These are phyloP conservation scores for Macrobrachium nipponense DNA, from an alignment of 1,140 invertebrate genomes.

Conservation along the genomic window DNA sequence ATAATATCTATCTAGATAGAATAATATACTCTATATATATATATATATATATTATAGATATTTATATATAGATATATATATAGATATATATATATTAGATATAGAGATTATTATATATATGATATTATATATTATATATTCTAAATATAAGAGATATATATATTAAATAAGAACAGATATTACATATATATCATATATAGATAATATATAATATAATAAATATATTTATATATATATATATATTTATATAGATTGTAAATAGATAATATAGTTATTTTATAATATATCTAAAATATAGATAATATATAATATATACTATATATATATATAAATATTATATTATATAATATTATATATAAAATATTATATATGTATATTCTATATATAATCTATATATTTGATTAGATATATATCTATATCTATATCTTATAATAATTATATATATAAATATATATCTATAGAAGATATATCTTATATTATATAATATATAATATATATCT, in stretches of 20 bases:
- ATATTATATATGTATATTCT: not conserved
- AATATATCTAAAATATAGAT: constrained; percentile 22
- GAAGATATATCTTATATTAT: constrained; percentile 16
- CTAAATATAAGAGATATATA: constrained; percentile 10
- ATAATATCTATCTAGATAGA: constrained; percentile 31
- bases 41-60: constrained; percentile 28
- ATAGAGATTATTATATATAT: constrained; percentile 41
- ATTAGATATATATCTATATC: not conserved
- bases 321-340: constrained; percentile 31
- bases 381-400: constrained; percentile 21
- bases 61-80: constrained; percentile 32
- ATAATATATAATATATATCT: constrained; percentile 36
- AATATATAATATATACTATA: too few relatives aligned
- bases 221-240: constrained; percentile 32
- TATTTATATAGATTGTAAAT: constrained; percentile 19
- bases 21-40: constrained; percentile 26
- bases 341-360: constrained; percentile 26
- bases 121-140: constrained; percentile 4
- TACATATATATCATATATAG: constrained; percentile 14
- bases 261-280: constrained; percentile 40
- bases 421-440: constrained; percentile 33
- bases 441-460: not conserved
- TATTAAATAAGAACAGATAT: too few relatives aligned
- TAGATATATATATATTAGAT: constrained; percentile 9
- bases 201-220: constrained; percentile 48